Evolutionary conservation across 2,888 invertebrate species (phyloP).

Genomic region (Plusia festucae): DNA sequence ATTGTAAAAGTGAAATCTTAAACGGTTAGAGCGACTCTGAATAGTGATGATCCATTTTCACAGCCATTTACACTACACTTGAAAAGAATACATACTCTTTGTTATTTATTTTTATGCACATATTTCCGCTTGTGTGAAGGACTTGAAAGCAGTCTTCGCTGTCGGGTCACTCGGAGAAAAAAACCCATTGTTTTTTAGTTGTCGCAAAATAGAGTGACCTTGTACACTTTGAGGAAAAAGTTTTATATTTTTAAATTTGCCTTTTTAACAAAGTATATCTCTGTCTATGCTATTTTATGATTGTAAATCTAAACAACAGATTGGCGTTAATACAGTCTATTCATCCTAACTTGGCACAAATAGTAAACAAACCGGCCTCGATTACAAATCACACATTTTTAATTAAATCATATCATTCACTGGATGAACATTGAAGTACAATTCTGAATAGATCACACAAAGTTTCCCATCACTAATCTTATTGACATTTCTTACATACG

Average conservation of each 20-base stretch:
- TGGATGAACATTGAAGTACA: too few relatives aligned
- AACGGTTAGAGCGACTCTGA: conserved; percentile 61
- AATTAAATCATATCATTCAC: too few relatives aligned
- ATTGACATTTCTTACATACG: too few relatives aligned
- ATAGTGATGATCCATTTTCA: conserved; percentile 61
- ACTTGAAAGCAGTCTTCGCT: conserved; percentile 25
- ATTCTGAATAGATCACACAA: too few relatives aligned
- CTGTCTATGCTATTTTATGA: background rate
- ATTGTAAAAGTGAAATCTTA: conserved; percentile 79
- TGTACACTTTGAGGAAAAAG: conserved; percentile 3
- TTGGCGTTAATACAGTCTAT: too few relatives aligned
- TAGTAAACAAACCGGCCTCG: too few relatives aligned
- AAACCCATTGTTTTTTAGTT: conserved; percentile 1
- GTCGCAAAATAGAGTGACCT: conserved; percentile 11
- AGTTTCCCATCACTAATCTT: too few relatives aligned
- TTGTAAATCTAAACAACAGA: background rate
- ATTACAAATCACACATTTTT: too few relatives aligned
- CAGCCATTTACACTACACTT: conserved; percentile 42
- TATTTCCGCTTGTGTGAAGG: conserved; percentile 19
- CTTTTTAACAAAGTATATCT: background rate
- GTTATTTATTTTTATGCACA: conserved; percentile 29
- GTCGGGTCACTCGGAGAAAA: background rate
- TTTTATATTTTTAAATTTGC: background rate
- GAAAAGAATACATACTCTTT: conserved; percentile 39
- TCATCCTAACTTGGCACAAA: too few relatives aligned